Conservation (phyloP, 2,888 invertebrate species). For the Pycnomerus fuliginosus region DNA sequence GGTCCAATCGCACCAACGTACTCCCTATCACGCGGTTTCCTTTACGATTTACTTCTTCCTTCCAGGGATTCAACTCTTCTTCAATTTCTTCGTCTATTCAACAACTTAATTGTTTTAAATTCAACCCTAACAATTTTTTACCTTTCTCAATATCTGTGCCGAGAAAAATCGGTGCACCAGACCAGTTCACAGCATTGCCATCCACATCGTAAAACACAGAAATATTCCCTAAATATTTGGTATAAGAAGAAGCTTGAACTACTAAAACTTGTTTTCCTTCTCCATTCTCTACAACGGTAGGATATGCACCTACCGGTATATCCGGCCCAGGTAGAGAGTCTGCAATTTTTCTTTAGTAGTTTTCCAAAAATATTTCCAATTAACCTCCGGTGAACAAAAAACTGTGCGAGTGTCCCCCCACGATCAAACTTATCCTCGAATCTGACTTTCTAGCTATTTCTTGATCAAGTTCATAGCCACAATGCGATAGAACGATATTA, state of each 20-base stretch:
- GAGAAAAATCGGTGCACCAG: slow-evolving; percentile 70
- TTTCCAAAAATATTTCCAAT: not conserved
- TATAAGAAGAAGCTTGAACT: slow-evolving; percentile 71
- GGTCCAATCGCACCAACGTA: slow-evolving; percentile 51
- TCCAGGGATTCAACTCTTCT: slow-evolving; percentile 28
- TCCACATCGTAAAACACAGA: slow-evolving; percentile 67
- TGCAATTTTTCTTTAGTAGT: slow-evolving; percentile 2
- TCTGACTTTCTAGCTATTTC: slow-evolving; percentile 65
- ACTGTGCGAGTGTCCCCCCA: slow-evolving; percentile 84
- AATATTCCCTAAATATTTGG: slow-evolving; percentile 75
- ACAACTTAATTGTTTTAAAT: not conserved
- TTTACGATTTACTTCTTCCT: slow-evolving; percentile 24
- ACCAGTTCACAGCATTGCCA: slow-evolving; percentile 64
- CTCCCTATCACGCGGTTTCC: slow-evolving; percentile 29
- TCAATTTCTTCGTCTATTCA: slow-evolving; percentile 27
- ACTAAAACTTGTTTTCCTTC: slow-evolving; percentile 62
- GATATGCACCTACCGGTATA: slow-evolving; percentile 63
- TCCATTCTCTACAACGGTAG: slow-evolving; percentile 62
- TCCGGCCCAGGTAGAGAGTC: slow-evolving; percentile 53
- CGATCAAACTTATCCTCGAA: slow-evolving; percentile 73
- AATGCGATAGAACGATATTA: slow-evolving; percentile 81
- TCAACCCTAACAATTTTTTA: too few species aligned
- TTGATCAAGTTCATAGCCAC: slow-evolving; percentile 70
- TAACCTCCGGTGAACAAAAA: slow-evolving; percentile 65
- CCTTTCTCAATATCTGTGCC: slow-evolving; percentile 61